These are phyloP conservation scores for Ptilonorhynchus violaceus DNA, from an alignment of 2,113 vertebrate species.

Conservation along the genomic window DNA sequence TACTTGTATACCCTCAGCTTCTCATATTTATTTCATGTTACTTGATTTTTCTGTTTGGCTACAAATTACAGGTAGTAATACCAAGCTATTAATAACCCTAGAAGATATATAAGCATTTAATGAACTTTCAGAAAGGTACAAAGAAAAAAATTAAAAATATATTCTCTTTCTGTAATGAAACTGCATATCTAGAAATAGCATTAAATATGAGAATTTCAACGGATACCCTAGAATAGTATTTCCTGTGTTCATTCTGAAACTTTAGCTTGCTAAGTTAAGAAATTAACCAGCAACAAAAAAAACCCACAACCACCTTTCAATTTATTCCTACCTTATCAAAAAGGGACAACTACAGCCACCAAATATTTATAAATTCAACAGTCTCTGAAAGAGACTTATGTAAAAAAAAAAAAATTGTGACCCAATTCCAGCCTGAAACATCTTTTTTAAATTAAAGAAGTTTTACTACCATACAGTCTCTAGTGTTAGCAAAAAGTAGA, in stretches of 20 bases:
- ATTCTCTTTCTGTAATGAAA: background rate
- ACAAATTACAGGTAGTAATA: background rate
- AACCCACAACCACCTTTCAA: background rate
- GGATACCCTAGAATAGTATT: background rate
- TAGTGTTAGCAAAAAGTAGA: background rate
- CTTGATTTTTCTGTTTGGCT: background rate
- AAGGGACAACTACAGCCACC: background rate
- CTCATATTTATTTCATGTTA: background rate
- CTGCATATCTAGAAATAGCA: background rate
- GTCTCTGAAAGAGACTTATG: background rate
- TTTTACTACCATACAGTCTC: background rate
- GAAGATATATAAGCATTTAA: background rate
- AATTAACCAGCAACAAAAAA: background rate
- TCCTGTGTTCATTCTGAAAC: background rate
- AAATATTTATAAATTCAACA: background rate
- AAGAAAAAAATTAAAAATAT: background rate
- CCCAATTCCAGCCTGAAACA: background rate
- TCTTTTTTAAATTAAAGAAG: rapidly evolving
- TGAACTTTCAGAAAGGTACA: background rate
- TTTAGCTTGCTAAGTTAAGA: background rate
- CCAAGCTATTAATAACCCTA: background rate
- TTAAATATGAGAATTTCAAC: background rate
- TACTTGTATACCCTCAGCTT: background rate
- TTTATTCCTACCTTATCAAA: background rate
- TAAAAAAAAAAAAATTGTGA: background rate